These are phyloP conservation scores for Halictus rubicundus DNA, from an alignment of 1,140 invertebrate genomes.

Conservation along the genomic window DNA sequence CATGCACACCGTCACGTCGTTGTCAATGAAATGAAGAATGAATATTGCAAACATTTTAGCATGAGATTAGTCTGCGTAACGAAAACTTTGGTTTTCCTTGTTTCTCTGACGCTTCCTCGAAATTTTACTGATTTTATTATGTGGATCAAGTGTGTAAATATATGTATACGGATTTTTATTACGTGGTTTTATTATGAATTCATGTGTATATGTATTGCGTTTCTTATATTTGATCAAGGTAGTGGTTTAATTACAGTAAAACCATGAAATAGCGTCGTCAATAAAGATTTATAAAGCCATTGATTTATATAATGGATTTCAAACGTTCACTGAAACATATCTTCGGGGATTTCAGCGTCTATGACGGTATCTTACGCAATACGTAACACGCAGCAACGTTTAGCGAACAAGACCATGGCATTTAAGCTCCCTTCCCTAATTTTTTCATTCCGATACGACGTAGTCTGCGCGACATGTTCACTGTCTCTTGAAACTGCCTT, in stretches of 20 bases:
- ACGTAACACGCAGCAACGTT: conserved; percentile 3
- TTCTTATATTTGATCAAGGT: too few species aligned
- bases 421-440: conserved; percentile 2
- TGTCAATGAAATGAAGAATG: too few species aligned
- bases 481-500: neutral
- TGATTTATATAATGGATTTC: neutral
- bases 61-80: too few species aligned
- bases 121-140: too few species aligned
- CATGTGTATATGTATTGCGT: too few species aligned
- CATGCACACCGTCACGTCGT: too few species aligned
- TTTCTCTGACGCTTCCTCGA: too few species aligned
- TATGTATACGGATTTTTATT: too few species aligned
- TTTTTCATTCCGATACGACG: neutral
- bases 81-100: too few species aligned
- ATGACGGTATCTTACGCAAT: neutral
- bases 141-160: too few species aligned
- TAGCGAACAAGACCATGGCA: neutral
- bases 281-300: neutral
- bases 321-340: neutral
- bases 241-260: neutral
- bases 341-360: neutral
- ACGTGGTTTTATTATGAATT: too few species aligned
- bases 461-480: neutral
- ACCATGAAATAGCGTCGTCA: neutral
- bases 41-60: too few species aligned